Conservation (phyloP, 1,140 invertebrate genomes). For the Aphaenogaster ashmeadi region DNA sequence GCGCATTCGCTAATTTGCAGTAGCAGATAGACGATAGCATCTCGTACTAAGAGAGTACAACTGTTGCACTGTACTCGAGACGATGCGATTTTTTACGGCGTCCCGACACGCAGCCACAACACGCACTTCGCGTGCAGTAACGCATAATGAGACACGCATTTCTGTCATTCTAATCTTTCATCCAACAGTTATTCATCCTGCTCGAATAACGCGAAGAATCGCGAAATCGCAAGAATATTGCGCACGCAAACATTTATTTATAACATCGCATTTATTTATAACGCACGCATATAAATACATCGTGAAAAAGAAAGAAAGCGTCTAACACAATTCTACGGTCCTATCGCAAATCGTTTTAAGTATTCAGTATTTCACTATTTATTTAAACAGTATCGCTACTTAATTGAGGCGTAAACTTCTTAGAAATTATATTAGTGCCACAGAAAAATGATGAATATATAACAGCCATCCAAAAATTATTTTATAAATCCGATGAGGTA, state of each 20-base stretch:
- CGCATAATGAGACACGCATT: constrained; percentile 16
- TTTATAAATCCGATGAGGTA: background rate
- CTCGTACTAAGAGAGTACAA: constrained; percentile 48
- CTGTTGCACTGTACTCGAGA: constrained; percentile 55
- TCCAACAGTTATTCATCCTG: background rate
- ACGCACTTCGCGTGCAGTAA: constrained; percentile 16
- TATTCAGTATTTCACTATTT: background rate
- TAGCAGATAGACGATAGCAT: constrained; percentile 48
- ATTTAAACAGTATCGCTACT: background rate
- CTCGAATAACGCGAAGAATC: background rate
- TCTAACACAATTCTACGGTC: background rate
- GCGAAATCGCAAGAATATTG: background rate
- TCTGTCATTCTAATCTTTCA: constrained; percentile 16
- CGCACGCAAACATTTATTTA: constrained; percentile 7
- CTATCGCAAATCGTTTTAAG: background rate
- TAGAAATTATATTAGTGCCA: background rate
- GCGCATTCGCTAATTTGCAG: constrained; percentile 60
- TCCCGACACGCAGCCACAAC: constrained; percentile 3
- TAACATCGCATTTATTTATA: background rate
- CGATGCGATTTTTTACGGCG: constrained; percentile 21
- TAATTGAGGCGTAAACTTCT: background rate
- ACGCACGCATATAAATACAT: background rate
- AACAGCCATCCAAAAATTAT: background rate
- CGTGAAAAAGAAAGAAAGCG: background rate
- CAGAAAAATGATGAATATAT: background rate